Evolutionary conservation across 2,888 invertebrate species (phyloP), one percentile per base, ranked within the genome.

Genomic region (Coleophora flavipennella): DNA sequence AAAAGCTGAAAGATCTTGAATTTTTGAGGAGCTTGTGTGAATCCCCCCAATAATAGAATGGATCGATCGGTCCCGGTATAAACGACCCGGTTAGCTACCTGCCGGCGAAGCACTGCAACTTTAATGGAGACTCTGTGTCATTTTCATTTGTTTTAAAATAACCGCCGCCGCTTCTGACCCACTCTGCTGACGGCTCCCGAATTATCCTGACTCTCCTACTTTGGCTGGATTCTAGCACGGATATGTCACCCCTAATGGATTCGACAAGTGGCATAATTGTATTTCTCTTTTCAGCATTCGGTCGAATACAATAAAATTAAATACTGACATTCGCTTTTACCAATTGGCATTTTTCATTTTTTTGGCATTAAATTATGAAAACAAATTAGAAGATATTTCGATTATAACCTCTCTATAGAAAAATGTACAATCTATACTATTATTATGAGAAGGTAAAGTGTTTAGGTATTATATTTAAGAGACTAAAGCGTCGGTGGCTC

Each of bases 41-140:
- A 72, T 68, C 69, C 66, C 66, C 67, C 73, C 20, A 20, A 20
- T 20, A 20, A 20, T n/a, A 20, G 20, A 79, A 62, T 50, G 66
- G 59, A 79, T 78, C 78, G 77, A 83, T 77, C 73, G 73, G 50
- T 69, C 76, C 72, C 61, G 74, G 69, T 79, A 72, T 81, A 83
- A 62, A 67, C 68, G 73, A 72, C 75, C 78, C 61, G 66, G 69
- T 69, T 72, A 60, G 54, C 53, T 65, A 67, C 69, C 72, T 74
- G 71, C 52, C 60, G 58, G 51, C 20, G 6, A 20, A 57, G 59
- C 55, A 55, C 54, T 81, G 73, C 71, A 77, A 72, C 59, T 64
- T 77, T 81, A 84, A 83, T 81, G 75, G 67, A 74, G 50, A 58
- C 64, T 61, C 53, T 61, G 59, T 66, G 69, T 71, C 70, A 67